Evolutionary conservation across 2,888 invertebrate genomes (phyloP), one percentile per base, ranked within the genome.

Genomic region (Caradrina clavipalpis): DNA sequence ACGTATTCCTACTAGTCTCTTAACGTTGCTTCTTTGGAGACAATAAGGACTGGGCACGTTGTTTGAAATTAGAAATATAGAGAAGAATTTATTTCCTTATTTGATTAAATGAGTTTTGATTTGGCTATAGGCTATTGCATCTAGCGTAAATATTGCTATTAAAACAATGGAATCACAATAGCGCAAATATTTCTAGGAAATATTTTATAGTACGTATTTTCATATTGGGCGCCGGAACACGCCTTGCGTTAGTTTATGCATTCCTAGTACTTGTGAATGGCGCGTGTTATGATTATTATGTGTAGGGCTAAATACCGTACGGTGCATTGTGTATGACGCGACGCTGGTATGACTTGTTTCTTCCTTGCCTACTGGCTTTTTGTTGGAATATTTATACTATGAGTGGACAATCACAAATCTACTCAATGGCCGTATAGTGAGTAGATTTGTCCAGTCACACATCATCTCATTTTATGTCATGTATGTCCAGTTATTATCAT

Each of bases 191-290:
- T 21, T 17, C 5, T 6, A 49, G 5, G 17, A 31, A 8, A 35
- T 35, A 35, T 66, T 45, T 51, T 19, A 8, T 31, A 22, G 56
- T 39, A 15, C 10, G 21, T 31, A 55, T 22, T 47, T 56, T 61
- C 45, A 22, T 50, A 73, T 69, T 47, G 50, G 70, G 50, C 19
- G 22, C n/a, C 35, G 57, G 54, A 58, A 73, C 67, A 67, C 19
- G 19, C 51, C 17, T 55, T 63, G 56, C 53, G 67, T 73, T 66
- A 63, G 69, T 67, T 69, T 62, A 80, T 77, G 55, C 62, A 59
- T 77, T 69, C 66, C 26, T 65, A n/a, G 45, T 62, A 67, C 64
- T 56, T 63, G 55, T 70, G 68, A 73, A 69, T 78, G 69, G 69
- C 13, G 62, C 39, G 49, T 62, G 67, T 65, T 69, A 65, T 71